These are phyloP conservation scores for Pachliopta kotzebuea DNA, from an alignment of 2,888 invertebrate genomes.

Conservation along the genomic window DNA sequence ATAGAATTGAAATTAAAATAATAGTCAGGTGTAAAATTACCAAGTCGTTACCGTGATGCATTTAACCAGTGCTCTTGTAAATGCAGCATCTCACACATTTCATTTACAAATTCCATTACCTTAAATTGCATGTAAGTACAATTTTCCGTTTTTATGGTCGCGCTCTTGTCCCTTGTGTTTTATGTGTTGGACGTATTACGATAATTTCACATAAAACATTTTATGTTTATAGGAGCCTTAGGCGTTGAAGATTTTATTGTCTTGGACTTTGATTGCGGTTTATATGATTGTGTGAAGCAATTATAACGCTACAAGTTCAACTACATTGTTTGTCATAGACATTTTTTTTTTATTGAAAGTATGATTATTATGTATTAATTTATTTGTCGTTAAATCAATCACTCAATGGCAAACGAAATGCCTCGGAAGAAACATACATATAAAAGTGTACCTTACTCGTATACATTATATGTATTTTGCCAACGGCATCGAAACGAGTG, in stretches of 20 bases:
- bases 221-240: conserved; percentile 20
- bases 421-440: too few relatives aligned
- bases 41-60: neutral
- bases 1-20: neutral
- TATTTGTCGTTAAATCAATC: too few relatives aligned
- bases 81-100: neutral
- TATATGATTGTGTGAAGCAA: conserved; percentile 13
- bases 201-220: conserved; percentile 29
- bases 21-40: neutral
- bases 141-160: conserved; percentile 28
- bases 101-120: conserved; percentile 25
- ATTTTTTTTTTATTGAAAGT: too few relatives aligned
- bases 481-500: conserved; percentile 20
- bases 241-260: conserved; percentile 22
- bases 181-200: conserved; percentile 14
- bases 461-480: conserved; percentile 9
- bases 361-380: too few relatives aligned
- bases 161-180: conserved; percentile 16
- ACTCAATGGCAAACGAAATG: too few relatives aligned
- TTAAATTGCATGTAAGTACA: conserved; percentile 15
- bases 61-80: neutral
- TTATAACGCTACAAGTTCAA: conserved; percentile 10
- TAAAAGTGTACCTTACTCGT: too few relatives aligned
- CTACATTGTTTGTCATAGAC: neutral
- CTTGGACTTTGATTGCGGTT: conserved; percentile 12